Conservation (phyloP, 1,140 invertebrate species). For the Pseudoatta argentina region DNA sequence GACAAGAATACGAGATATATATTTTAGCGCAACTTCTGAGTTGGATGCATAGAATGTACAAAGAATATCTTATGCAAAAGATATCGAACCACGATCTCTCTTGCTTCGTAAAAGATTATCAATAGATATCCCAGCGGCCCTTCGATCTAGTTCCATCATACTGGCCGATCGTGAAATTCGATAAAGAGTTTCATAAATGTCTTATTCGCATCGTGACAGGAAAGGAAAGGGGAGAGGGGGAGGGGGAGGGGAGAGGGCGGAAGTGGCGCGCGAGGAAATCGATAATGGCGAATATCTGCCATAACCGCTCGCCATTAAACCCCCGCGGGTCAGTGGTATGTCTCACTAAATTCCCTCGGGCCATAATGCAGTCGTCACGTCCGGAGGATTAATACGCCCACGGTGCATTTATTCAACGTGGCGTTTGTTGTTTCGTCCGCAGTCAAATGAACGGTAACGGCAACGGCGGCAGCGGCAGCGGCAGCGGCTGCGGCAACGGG, state of each 20-base stretch:
- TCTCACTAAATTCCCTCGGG: constrained; percentile 57
- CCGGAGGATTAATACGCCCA: constrained; percentile 66
- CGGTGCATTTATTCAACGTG: constrained; percentile 64
- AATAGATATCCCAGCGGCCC: constrained; percentile 31
- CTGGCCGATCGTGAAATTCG: constrained; percentile 32
- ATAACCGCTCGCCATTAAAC: constrained; percentile 52
- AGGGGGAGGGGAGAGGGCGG: background rate
- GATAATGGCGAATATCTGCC: constrained; percentile 63
- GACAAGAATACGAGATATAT: background rate
- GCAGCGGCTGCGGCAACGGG: background rate
- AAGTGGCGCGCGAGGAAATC: constrained; percentile 48
- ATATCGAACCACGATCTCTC: background rate
- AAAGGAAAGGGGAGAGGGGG: background rate
- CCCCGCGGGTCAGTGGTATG: constrained; percentile 38
- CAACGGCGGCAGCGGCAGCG: background rate
- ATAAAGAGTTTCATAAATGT: constrained; percentile 47
- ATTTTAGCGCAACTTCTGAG: background rate
- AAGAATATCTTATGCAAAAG: constrained; percentile 50
- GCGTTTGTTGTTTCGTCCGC: constrained; percentile 68
- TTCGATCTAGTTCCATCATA: constrained; percentile 35
- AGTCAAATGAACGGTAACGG: constrained; percentile 57
- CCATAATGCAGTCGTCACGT: constrained; percentile 68
- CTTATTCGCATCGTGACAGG: constrained; percentile 38
- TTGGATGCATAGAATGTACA: background rate
- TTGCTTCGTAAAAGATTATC: constrained; percentile 23